phyloP scores from a whole-genome alignment of 2,888 invertebrate genomes.

The Trypoxylon attenuatum region DNA sequence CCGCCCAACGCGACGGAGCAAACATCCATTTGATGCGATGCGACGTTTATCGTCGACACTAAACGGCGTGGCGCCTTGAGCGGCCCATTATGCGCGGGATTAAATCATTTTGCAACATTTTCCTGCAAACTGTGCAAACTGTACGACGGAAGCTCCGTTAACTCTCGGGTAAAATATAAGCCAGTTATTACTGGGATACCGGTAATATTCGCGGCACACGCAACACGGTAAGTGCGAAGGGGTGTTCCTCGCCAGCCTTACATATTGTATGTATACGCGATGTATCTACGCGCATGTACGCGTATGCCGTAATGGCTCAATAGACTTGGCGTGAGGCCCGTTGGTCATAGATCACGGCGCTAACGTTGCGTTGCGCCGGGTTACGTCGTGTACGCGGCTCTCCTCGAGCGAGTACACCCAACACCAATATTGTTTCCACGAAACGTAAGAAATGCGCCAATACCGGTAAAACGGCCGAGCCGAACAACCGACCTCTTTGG shows the following conservation, averaged over 20 bases:
- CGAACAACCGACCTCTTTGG: constrained; percentile 39
- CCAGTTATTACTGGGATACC: constrained; percentile 39
- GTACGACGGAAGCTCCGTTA: constrained; percentile 20
- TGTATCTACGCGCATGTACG: constrained; percentile 8
- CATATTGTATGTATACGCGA: too few relatives aligned
- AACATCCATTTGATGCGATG: too few relatives aligned
- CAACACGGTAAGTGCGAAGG: constrained; percentile 27
- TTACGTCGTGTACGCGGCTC: constrained; percentile 26
- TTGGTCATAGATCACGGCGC: constrained; percentile 45
- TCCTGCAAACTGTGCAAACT: constrained; percentile 6
- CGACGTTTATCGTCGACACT: too few relatives aligned
- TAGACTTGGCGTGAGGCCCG: constrained; percentile 27
- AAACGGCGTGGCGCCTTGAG: too few relatives aligned
- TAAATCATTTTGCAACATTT: constrained; percentile 9
- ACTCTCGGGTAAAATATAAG: constrained; percentile 18
- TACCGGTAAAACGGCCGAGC: too few relatives aligned
- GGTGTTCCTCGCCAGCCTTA: constrained; percentile 43
- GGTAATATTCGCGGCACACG: constrained; percentile 43
- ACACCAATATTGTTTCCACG: constrained; percentile 53
- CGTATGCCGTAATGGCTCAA: constrained; percentile 50
- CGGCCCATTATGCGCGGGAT: constrained; percentile 6
- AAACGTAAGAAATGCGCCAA: constrained; percentile 52
- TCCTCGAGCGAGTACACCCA: constrained; percentile 32
- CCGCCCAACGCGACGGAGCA: too few relatives aligned
- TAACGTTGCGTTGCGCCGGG: too few relatives aligned